Evolutionary conservation across 2,113 vertebrate genomes (phyloP).

Genomic region (Cephalopholis sonnerati): DNA sequence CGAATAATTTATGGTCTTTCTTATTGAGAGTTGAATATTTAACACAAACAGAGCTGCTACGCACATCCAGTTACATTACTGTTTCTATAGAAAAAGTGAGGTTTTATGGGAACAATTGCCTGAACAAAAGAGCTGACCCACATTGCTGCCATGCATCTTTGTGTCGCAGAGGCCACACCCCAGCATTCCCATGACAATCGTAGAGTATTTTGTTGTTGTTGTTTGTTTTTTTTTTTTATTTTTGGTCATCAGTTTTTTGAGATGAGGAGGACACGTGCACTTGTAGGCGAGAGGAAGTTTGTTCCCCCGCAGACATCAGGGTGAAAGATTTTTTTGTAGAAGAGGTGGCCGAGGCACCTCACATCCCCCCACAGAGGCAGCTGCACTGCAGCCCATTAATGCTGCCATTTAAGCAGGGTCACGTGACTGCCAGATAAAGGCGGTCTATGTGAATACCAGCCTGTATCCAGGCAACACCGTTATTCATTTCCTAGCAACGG

Average conservation of each 20-base stretch:
- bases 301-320: constrained; percentile 1
- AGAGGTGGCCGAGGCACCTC: constrained; percentile 1
- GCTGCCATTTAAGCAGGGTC: constrained; percentile 73
- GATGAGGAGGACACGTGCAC: background rate
- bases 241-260: background rate
- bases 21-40: constrained; percentile 1
- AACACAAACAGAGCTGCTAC: background rate
- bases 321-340: constrained; percentile 24
- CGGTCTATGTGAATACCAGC: constrained; percentile 71
- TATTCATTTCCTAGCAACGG: constrained; percentile 83
- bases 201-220: no score
- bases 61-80: background rate
- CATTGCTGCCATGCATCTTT: background rate
- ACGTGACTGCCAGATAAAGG: constrained; percentile 80
- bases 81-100: background rate
- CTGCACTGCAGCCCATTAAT: constrained; percentile 65
- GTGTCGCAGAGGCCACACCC: constrained; percentile 26
- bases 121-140: constrained; percentile 19
- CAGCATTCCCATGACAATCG: background rate
- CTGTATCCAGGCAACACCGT: constrained; percentile 80
- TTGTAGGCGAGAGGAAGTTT: background rate
- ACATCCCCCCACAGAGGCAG: constrained; percentile 57
- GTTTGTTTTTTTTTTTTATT: background rate
- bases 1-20: constrained; percentile 27
- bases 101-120: background rate